phyloP scores from a whole-genome alignment of 2,888 invertebrate genomes.

The Dione juno region DNA sequence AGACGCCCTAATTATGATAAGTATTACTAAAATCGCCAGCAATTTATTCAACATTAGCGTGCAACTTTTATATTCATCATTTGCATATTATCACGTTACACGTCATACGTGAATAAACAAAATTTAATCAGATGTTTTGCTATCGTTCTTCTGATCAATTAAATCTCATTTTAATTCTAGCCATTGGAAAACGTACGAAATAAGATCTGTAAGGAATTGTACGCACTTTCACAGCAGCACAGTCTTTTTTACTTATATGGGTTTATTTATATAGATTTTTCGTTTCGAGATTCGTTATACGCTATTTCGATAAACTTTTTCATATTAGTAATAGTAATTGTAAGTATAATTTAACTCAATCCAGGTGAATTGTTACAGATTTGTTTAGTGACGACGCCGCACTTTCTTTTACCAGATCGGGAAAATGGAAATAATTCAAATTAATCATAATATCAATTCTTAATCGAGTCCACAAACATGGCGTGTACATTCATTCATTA shows the following conservation, averaged over 20 bases:
- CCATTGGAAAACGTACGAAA: no score
- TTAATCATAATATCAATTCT: not conserved
- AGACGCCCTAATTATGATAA: constrained; percentile 49
- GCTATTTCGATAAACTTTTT: no score
- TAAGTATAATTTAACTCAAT: no score
- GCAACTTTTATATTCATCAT: constrained; percentile 50
- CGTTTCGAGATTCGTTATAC: no score
- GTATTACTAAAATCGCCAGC: constrained; percentile 61
- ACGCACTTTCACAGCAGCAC: no score
- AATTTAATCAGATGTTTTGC: constrained; percentile 46
- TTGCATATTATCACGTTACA: constrained; percentile 64
- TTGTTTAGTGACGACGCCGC: not conserved
- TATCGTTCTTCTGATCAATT: constrained; percentile 29
- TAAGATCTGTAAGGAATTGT: no score
- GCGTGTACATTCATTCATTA: not conserved
- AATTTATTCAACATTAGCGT: constrained; percentile 48
- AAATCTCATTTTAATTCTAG: not conserved
- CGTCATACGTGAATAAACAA: constrained; percentile 46
- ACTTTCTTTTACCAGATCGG: not conserved
- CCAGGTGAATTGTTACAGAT: no score
- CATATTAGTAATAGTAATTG: no score
- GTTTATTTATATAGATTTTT: no score
- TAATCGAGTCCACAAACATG: not conserved
- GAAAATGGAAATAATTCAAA: not conserved
- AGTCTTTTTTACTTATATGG: no score